Evolutionary conservation across 2,113 vertebrate genomes (phyloP).

Genomic region (Cranoglanis bouderius): DNA sequence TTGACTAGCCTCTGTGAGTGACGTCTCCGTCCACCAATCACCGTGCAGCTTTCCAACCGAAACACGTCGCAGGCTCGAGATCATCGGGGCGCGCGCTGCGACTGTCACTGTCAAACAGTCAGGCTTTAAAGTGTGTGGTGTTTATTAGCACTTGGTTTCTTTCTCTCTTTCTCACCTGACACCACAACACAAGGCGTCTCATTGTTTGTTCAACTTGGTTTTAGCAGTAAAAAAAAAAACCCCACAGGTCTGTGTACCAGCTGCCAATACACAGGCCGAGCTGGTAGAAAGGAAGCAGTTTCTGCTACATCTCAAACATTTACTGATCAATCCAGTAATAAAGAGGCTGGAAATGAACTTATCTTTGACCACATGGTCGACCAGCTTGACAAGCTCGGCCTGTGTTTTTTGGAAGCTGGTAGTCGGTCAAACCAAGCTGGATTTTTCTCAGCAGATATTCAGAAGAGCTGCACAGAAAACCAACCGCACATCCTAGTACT

Average conservation of each 20-base stretch:
- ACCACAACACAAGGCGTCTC: background rate
- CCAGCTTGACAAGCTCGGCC: background rate
- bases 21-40: constrained; percentile 53
- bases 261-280: background rate
- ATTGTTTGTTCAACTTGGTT: background rate
- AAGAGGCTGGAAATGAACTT: background rate
- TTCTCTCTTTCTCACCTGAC: background rate
- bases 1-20: constrained; percentile 48
- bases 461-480: background rate
- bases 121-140: background rate
- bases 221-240: too few relatives aligned
- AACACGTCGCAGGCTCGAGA: constrained; percentile 22
- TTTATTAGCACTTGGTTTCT: background rate
- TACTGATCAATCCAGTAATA: background rate
- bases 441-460: background rate
- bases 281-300: background rate
- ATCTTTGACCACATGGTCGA: background rate
- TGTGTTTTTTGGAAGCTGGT: background rate
- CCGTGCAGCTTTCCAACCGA: background rate
- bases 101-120: background rate
- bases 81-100: background rate
- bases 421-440: background rate
- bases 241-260: background rate
- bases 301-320: background rate
- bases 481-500: background rate